Evolutionary conservation across 1,140 invertebrate species (phyloP), one percentile per base, ranked within the genome.

Genomic region (Drosophila hydei): DNA sequence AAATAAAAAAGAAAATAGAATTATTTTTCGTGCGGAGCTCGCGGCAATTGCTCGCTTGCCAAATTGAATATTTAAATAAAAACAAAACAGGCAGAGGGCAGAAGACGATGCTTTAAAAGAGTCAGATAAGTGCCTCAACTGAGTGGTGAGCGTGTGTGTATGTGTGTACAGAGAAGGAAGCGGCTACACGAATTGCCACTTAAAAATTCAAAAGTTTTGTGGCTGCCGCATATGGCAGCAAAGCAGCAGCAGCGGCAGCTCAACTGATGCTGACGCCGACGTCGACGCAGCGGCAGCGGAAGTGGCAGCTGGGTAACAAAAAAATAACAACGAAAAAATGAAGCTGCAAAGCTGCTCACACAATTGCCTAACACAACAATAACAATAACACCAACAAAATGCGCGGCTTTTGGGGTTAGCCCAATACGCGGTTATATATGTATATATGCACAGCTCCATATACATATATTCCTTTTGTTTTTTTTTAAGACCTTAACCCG

Each of bases 201-300:
- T 89, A 89, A 89, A 89, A 89, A 89, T 89, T 89, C 85, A 89
- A 89, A 80, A 89, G 79, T 87, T 88, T 78, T 87, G 83, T 65
- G 83, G 81, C 71, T 74, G 74, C 38, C 81, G 81, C 80, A 84
- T 84, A 84, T 84, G 80, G 81, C 73, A 62, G 63, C 48, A 27
- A 38, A 38, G 51, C 40, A 23, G 61, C 30, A 42, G 38, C 52
- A 55, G 33, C 38, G 48, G 56, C 60, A 69, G 61, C 55, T 72
- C 45, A 45, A 40, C n/a, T 52, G 70, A 40, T 30, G 54, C 42
- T 40, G 38, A n/a, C 38, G 38, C n/a, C 36, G 11, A 38, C 36
- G n/a, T 1, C 14, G 7, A 8, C n/a, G 58, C 58, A 61, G 4
- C 42, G 72, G 60, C 52, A 51, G 64, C 54, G 68, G 47, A 77